These are phyloP conservation scores for Crepidodera aurea DNA, from an alignment of 2,888 invertebrate species.

Conservation along the genomic window DNA sequence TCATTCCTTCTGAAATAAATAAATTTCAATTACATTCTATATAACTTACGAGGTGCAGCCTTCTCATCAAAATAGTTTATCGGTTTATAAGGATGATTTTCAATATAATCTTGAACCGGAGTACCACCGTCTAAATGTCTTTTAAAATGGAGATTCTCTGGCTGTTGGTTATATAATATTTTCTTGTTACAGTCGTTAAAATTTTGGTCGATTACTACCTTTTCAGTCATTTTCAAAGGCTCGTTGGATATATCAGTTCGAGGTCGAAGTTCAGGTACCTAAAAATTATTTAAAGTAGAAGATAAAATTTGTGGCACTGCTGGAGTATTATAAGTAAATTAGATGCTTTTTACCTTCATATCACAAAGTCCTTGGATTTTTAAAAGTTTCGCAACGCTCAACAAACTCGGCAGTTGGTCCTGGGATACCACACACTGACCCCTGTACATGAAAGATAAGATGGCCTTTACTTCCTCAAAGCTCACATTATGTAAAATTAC, in stretches of 20 bases:
- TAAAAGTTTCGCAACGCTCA: conserved; percentile 80
- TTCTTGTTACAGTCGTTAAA: conserved; percentile 20
- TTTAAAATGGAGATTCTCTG: conserved; percentile 33
- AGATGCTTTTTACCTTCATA: conserved; percentile 71
- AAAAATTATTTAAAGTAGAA: no score
- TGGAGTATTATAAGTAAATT: no score
- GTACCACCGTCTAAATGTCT: conserved; percentile 27
- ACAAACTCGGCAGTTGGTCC: conserved; percentile 77
- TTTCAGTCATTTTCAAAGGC: conserved; percentile 23
- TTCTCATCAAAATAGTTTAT: conserved; percentile 29
- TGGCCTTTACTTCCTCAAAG: conserved; percentile 74
- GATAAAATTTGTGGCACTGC: no score
- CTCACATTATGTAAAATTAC: conserved; percentile 77
- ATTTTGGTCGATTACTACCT: conserved; percentile 28
- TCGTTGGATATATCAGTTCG: conserved; percentile 35
- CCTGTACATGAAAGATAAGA: conserved; percentile 87
- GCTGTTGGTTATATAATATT: conserved; percentile 21
- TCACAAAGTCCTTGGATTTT: conserved; percentile 85
- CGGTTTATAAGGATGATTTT: conserved; percentile 11
- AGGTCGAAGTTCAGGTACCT: conserved; percentile 50
- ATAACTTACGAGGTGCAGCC: conserved; percentile 35
- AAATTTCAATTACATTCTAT: no score
- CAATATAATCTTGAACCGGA: conserved; percentile 17
- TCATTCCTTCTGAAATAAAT: no score
- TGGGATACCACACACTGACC: conserved; percentile 87